Conservation (phyloP, 2,888 invertebrate species). For the Uloborus plumipes region DNA sequence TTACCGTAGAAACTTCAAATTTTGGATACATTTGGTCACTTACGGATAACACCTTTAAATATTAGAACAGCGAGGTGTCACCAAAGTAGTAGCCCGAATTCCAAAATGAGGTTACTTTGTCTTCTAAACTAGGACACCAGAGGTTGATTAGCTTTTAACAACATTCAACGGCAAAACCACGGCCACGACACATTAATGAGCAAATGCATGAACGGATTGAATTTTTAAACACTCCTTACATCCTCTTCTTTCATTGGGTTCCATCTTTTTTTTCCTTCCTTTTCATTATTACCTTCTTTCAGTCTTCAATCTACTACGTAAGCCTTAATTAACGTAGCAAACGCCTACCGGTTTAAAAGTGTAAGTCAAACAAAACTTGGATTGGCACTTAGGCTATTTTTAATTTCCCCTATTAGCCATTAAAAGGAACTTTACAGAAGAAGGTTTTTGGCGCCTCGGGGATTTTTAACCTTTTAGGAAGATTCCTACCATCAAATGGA, state of each 20-base stretch:
- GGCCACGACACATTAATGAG: constrained; percentile 51
- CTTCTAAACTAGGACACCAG: constrained; percentile 14
- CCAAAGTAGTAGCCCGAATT: background rate
- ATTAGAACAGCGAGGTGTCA: background rate
- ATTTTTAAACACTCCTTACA: constrained; percentile 22
- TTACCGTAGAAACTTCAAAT: no score
- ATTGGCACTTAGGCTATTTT: constrained; percentile 63
- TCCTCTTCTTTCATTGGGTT: constrained; percentile 18
- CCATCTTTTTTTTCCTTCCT: background rate
- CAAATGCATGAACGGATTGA: constrained; percentile 34
- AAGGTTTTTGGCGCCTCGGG: constrained; percentile 56
- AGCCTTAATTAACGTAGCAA: constrained; percentile 53
- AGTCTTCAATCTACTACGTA: constrained; percentile 27
- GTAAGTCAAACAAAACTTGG: constrained; percentile 64
- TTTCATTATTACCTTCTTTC: constrained; percentile 27
- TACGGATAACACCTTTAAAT: no score
- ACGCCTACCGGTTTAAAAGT: constrained; percentile 46
- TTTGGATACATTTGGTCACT: no score
- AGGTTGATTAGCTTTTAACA: constrained; percentile 33
- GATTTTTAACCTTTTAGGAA: constrained; percentile 62
- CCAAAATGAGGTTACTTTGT: background rate
- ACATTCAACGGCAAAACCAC: constrained; percentile 12
- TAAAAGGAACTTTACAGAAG: constrained; percentile 50
- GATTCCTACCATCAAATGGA: constrained; percentile 29
- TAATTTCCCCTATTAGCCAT: constrained; percentile 61